Base-by-base conservation (phyloP, 1,140 invertebrate genomes). In the Agrypnia vestita region DNA sequence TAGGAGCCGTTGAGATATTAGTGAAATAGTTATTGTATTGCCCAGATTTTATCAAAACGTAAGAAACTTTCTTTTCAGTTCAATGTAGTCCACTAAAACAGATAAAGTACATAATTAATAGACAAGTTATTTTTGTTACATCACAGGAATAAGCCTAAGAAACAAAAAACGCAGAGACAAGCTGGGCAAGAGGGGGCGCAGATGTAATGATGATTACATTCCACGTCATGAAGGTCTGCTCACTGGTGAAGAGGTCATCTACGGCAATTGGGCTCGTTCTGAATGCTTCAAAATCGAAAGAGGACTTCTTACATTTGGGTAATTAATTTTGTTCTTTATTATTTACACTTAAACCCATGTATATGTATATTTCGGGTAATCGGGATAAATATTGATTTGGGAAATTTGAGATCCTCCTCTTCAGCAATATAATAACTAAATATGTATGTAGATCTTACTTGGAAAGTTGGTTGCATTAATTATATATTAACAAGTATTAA, bases 281-380 rank as follows among this genome's bases (percentile, higher is more conserved):
- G 96, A 97, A 86, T 96, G 96, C 86, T 96, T 97, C 86, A 97
- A 97, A 88, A 96, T 98, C 43, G 98, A 99, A 88, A 95, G 97
- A 86, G 96, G 96, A 76, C 89, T 99, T 44, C 91, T 99, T 3
- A 97, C 97, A 8, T 99, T 97, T 89, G 97, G 97, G 94, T 96
- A 91, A 88, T 88, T 89, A 53, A 43, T 56, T 56, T 1, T 35
- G n/a, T 76, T 67, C 10, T 71, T 51, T 21, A 6, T 35, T 35
- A 35, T 49, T 55, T 49, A 21, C n/a, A n/a, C 10, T 53, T 25
- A 46, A 17, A 43, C 17, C 0, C 46, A 47, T 1, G 15, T 72
- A n/a, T 17, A 35, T 35, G n/a, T n/a, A n/a, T n/a, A n/a, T n/a
- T n/a, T n/a, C n/a, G n/a, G n/a, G n/a, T n/a, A n/a, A n/a, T n/a